phyloP scores from a whole-genome alignment of 2,797 vertebrate species.

The Lutjanus campechanus region DNA sequence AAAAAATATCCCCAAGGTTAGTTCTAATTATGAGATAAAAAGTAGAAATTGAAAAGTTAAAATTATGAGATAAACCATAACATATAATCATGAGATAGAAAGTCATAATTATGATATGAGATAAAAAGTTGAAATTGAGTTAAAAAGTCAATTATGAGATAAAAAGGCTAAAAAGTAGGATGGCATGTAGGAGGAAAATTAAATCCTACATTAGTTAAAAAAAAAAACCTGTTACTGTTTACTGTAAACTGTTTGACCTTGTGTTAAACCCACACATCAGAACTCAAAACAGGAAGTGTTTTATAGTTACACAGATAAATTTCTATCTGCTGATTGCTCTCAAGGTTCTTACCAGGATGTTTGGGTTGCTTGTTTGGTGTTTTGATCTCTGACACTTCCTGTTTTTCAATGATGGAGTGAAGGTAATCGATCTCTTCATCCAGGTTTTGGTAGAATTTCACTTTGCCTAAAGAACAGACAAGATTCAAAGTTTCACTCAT shows the following conservation, averaged over 20 bases:
- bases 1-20: too few species aligned
- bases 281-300: conserved; percentile 5
- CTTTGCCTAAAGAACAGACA: conserved; percentile 56
- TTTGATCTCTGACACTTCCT: conserved; percentile 60
- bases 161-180: neutral
- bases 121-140: too few species aligned
- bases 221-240: too few species aligned
- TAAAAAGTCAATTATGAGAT: too few species aligned
- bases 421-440: conserved; percentile 93
- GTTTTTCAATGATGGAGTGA: conserved; percentile 85
- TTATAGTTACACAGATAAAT: neutral
- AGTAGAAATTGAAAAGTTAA: too few species aligned
- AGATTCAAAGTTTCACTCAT: neutral
- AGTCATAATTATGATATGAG: too few species aligned
- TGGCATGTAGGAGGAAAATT: neutral
- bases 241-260: too few species aligned
- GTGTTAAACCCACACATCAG: neutral
- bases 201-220: neutral
- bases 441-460: conserved; percentile 62
- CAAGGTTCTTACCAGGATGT: conserved; percentile 67
- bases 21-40: too few species aligned
- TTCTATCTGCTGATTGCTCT: neutral
- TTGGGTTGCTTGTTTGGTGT: conserved; percentile 19
- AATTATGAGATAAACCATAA: too few species aligned
- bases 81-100: too few species aligned